Conservation (phyloP, 2,888 invertebrate species). For the Spialia ferax region DNA sequence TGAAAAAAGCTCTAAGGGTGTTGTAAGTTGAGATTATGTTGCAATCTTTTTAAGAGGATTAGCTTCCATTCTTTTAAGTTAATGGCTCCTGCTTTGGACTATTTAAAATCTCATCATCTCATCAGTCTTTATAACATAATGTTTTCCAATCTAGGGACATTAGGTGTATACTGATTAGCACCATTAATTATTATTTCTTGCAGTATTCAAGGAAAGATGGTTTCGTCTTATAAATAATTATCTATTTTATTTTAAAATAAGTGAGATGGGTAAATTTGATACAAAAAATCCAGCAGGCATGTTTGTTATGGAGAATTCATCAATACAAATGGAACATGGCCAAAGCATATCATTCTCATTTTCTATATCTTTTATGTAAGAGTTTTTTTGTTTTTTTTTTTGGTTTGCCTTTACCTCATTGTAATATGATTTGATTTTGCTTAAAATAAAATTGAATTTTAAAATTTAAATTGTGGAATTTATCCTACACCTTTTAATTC, state of each 20-base stretch:
- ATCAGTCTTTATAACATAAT: too few species aligned
- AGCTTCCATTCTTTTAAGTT: too few species aligned
- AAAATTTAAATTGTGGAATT: too few species aligned
- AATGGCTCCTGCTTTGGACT: too few species aligned
- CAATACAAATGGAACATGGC: constrained; percentile 89
- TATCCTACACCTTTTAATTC: too few species aligned
- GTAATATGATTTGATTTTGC: not conserved
- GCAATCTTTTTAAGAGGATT: too few species aligned
- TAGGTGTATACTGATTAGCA: too few species aligned
- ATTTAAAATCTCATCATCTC: too few species aligned
- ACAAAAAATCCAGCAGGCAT: constrained; percentile 90
- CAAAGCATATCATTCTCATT: constrained; percentile 91
- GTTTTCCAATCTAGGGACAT: not conserved
- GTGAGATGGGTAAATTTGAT: constrained; percentile 88
- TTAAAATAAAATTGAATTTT: too few species aligned
- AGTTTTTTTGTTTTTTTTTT: constrained; percentile 44
- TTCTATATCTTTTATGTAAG: constrained; percentile 89
- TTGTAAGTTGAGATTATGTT: too few species aligned
- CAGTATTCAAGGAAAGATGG: constrained; percentile 92
- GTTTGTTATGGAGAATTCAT: constrained; percentile 91
- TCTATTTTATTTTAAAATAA: constrained; percentile 92
- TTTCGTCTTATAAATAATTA: constrained; percentile 92
- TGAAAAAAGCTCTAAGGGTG: too few species aligned
- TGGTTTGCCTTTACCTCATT: not conserved
- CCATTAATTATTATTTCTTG: constrained; percentile 52